A percentile compares a stretch with the other conserved stretches of the same genome.
phyloP scores from a whole-genome alignment of 2,113 vertebrate species.

The Eleginops maclovinus region DNA sequence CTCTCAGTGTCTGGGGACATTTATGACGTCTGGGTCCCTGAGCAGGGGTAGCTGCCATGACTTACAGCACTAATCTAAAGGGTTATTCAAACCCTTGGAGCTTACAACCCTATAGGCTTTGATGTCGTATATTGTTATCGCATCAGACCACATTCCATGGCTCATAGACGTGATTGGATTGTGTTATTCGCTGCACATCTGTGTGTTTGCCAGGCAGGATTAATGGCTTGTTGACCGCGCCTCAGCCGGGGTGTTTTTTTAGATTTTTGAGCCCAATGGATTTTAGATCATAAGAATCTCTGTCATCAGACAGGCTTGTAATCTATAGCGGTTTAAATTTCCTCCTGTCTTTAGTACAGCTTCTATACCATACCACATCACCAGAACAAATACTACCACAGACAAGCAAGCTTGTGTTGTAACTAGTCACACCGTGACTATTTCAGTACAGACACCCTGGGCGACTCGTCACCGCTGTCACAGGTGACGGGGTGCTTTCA shows the following conservation, averaged over 20 bases:
- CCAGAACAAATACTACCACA: no score
- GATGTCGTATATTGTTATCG: slow-evolving; percentile 78
- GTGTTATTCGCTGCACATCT: slow-evolving; percentile 69
- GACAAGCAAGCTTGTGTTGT: not conserved
- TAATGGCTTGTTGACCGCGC: slow-evolving; percentile 62
- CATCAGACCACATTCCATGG: slow-evolving; percentile 70
- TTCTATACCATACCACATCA: slow-evolving; percentile 12
- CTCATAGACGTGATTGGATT: slow-evolving; percentile 69
- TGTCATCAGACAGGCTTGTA: slow-evolving; percentile 35
- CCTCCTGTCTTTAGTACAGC: not conserved
- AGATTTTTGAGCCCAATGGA: slow-evolving; percentile 17
- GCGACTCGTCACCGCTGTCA: slow-evolving; percentile 36
- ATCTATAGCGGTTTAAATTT: slow-evolving; percentile 23
- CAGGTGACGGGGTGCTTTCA: slow-evolving; percentile 52
- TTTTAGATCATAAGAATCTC: slow-evolving; percentile 41
- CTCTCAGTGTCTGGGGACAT: slow-evolving; percentile 73
- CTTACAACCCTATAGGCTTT: slow-evolving; percentile 71
- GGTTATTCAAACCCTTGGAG: slow-evolving; percentile 72
- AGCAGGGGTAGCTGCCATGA: slow-evolving; percentile 63
- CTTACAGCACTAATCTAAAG: slow-evolving; percentile 75
- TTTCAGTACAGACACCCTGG: slow-evolving; percentile 19
- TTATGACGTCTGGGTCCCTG: slow-evolving; percentile 77
- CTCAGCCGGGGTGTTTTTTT: slow-evolving; percentile 65
- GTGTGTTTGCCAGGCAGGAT: slow-evolving; percentile 69
- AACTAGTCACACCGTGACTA: not conserved